These are phyloP conservation scores for Drosophila oshimai DNA, from an alignment of 1,140 invertebrate genomes.

Conservation along the genomic window DNA sequence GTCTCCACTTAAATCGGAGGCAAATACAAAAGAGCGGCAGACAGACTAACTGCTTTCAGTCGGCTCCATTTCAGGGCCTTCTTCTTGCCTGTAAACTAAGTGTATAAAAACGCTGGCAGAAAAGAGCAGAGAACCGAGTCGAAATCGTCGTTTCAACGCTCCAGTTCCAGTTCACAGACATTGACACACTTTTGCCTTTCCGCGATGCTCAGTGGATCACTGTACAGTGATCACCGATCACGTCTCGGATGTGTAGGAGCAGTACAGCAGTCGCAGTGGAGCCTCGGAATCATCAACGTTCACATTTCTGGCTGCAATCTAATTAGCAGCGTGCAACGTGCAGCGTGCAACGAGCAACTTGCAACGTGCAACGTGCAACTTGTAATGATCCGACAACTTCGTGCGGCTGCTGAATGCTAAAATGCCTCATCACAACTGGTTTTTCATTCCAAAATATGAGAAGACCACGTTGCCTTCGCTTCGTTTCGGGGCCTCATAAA, in stretches of 20 bases:
- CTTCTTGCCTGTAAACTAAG: conserved; percentile 61
- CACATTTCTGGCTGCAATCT: conserved; percentile 63
- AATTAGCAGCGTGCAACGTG: conserved; percentile 62
- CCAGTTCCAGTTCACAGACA: conserved; percentile 82
- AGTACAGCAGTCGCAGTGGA: too few species aligned
- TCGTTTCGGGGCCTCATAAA: conserved; percentile 45
- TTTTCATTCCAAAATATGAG: conserved; percentile 18
- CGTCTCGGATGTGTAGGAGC: conserved; percentile 61
- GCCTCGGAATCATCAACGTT: conserved; percentile 9
- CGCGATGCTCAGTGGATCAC: conserved; percentile 25
- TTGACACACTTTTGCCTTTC: conserved; percentile 72
- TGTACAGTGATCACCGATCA: conserved; percentile 31
- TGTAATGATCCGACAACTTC: conserved; percentile 70
- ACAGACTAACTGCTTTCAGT: conserved; percentile 38
- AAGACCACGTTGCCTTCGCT: conserved; percentile 1
- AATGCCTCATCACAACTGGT: conserved; percentile 37
- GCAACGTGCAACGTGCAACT: conserved; percentile 63
- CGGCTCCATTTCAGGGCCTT: conserved; percentile 47
- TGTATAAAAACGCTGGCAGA: conserved; percentile 49
- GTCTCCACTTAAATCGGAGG: conserved; percentile 23
- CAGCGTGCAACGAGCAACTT: conserved; percentile 53
- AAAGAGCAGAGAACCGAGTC: conserved; percentile 42
- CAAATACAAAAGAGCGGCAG: conserved; percentile 30
- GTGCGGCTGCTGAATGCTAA: conserved; percentile 57
- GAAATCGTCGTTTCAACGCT: conserved; percentile 61